A percentile compares a stretch with the other conserved stretches of the same genome.
phyloP scores from a whole-genome alignment of 2,113 vertebrate species.

The Girardinichthys multiradiatus region DNA sequence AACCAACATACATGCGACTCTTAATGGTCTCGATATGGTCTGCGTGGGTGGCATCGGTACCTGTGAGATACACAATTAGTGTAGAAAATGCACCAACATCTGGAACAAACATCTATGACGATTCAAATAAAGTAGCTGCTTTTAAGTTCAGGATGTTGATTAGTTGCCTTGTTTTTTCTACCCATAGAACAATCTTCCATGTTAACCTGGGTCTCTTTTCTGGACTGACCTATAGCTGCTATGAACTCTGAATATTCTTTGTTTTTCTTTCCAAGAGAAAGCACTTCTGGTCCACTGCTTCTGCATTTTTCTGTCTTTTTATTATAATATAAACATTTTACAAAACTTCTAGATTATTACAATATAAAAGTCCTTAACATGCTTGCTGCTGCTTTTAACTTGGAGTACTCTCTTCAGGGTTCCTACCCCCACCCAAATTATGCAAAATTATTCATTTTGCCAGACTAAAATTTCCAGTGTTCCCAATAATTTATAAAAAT shows the following conservation, averaged over 20 bases:
- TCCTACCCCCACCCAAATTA: no score
- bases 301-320: background rate
- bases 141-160: background rate
- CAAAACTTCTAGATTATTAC: background rate
- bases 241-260: no score
- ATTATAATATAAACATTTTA: background rate
- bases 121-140: background rate
- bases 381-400: background rate
- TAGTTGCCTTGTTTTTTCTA: background rate
- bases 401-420: background rate
- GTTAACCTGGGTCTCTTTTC: background rate
- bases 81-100: background rate
- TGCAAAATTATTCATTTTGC: no score
- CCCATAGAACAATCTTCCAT: background rate
- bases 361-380: background rate
- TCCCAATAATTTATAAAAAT: no score
- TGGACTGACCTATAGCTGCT: no score
- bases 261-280: background rate
- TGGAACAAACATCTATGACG: background rate
- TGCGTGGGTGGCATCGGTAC: constrained; percentile 95
- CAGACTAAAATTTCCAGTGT: no score
- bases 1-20: constrained; percentile 93
- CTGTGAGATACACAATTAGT: constrained; percentile 67
- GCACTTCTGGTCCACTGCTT: background rate
- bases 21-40: constrained; percentile 99